Conservation (phyloP, 2,888 invertebrate species). For the Eilema depressum region DNA sequence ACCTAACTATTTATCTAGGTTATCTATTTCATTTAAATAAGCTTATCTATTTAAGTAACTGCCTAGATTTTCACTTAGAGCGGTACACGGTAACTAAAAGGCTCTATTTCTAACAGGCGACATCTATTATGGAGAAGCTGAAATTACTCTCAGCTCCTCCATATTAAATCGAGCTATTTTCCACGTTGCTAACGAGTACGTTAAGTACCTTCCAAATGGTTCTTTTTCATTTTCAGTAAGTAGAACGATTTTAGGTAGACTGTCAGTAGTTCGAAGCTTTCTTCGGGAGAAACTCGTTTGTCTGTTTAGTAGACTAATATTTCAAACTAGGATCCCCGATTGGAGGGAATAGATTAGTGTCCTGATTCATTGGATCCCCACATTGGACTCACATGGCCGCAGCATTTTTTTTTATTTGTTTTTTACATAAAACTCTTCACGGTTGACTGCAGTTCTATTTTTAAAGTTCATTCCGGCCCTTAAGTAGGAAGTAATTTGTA, state of each 20-base stretch:
- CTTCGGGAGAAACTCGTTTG: not conserved
- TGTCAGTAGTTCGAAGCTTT: not conserved
- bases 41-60: not conserved
- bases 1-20: no score
- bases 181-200: not conserved
- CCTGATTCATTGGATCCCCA: no score
- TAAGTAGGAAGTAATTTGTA: no score
- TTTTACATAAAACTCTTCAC: no score
- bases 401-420: no score
- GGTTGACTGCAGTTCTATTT: no score
- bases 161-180: constrained; percentile 1
- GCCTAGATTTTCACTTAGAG: not conserved
- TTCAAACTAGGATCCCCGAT: not conserved
- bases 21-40: no score
- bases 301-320: not conserved
- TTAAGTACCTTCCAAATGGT: not conserved
- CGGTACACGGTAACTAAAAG: not conserved
- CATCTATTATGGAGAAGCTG: not conserved
- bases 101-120: not conserved
- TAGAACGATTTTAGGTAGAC: not conserved
- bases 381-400: no score
- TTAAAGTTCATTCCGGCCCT: no score
- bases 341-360: no score
- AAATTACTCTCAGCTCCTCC: constrained; percentile 3
- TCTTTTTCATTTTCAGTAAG: not conserved